A percentile compares a stretch with the other conserved stretches of the same genome.
These are phyloP conservation scores for Calcarius ornatus DNA, from an alignment of 2,113 vertebrate species.

Conservation along the genomic window DNA sequence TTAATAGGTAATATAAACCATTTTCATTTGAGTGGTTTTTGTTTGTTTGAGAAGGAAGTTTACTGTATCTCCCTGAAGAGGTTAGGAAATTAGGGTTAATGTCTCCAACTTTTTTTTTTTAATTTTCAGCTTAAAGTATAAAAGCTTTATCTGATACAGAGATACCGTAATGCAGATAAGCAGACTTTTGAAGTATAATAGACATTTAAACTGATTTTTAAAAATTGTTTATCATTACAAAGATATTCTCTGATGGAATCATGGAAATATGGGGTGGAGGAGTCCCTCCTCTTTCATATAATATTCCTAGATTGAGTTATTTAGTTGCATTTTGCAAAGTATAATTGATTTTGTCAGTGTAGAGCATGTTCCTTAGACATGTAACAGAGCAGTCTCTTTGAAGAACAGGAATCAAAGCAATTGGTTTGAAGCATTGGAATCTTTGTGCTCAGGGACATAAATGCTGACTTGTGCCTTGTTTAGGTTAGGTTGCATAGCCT, in stretches of 20 bases:
- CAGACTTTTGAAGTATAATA: background rate
- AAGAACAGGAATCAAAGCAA: background rate
- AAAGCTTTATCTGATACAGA: background rate
- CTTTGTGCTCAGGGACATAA: background rate
- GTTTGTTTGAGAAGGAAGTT: background rate
- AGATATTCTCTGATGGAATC: background rate
- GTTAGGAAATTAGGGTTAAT: background rate
- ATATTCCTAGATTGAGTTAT: background rate
- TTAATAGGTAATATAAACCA: background rate
- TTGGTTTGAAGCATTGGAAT: background rate
- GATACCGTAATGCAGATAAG: background rate
- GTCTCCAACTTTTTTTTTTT: background rate
- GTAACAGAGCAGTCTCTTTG: background rate
- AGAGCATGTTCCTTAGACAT: background rate
- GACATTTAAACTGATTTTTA: background rate
- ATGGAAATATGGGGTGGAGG: rapidly evolving
- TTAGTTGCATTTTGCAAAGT: background rate
- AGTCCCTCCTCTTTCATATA: background rate
- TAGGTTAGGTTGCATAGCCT: background rate
- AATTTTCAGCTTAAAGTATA: background rate
- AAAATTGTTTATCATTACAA: background rate
- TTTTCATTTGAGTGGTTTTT: background rate
- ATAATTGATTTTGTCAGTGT: background rate
- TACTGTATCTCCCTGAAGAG: background rate
- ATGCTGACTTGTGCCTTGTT: background rate